Evolutionary conservation across 2,113 vertebrate species (phyloP).

Genomic region (Plestiodon gilberti): DNA sequence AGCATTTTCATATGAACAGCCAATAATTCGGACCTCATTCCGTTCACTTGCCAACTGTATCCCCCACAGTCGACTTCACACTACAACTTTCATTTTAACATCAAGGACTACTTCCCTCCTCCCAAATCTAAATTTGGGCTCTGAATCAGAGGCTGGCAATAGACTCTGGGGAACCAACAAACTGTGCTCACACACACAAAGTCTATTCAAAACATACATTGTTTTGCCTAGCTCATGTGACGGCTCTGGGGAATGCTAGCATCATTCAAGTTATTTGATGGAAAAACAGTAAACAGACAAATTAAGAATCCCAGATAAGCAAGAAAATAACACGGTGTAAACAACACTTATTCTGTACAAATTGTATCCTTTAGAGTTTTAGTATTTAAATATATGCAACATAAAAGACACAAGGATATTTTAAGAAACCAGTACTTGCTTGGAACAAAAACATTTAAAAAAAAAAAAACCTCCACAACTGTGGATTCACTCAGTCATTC

Average conservation of each 20-base stretch:
- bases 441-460: not conserved
- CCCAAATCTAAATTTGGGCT: slow-evolving; percentile 24
- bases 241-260: slow-evolving; percentile 56
- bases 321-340: slow-evolving; percentile 1
- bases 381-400: not conserved
- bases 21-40: not conserved
- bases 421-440: not conserved
- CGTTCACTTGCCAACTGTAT: not conserved
- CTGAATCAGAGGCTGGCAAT: slow-evolving; percentile 49
- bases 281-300: slow-evolving; percentile 41
- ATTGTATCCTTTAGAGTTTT: not conserved
- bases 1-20: not conserved
- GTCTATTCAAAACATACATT: slow-evolving; percentile 34
- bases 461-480: not conserved
- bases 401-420: not conserved
- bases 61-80: not conserved
- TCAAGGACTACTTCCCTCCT: slow-evolving; percentile 6
- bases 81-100: slow-evolving; percentile 24
- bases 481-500: not conserved
- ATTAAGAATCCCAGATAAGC: slow-evolving; percentile 40
- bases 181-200: slow-evolving; percentile 20
- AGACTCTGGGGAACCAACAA: slow-evolving; percentile 53
- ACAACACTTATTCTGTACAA: slow-evolving; percentile 29
- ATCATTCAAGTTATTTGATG: slow-evolving; percentile 33
- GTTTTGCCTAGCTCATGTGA: slow-evolving; percentile 58